These are phyloP conservation scores for Myripristis jacobus DNA, from an alignment of 2,797 vertebrate genomes.

Conservation along the genomic window DNA sequence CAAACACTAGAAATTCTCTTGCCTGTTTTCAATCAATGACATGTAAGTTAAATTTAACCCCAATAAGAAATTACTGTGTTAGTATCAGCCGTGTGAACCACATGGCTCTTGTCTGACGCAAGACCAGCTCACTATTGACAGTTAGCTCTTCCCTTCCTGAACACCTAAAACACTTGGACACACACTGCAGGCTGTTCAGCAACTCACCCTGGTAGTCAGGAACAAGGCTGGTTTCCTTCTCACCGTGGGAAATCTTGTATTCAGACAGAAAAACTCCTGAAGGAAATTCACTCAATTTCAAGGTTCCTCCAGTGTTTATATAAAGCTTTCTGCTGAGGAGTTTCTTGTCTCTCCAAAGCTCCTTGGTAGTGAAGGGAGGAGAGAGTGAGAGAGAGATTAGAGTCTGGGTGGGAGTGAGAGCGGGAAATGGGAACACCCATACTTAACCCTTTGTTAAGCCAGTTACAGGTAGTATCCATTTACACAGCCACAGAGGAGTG, in stretches of 20 bases:
- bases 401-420: constrained; percentile 55
- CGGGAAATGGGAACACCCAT: constrained; percentile 75
- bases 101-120: constrained; percentile 83
- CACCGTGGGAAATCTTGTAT: constrained; percentile 10
- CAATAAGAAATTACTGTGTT: constrained; percentile 1
- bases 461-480: constrained; percentile 53
- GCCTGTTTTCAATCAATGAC: not conserved
- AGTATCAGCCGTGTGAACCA: constrained; percentile 37
- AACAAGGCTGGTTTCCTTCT: constrained; percentile 19
- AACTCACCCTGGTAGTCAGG: constrained; percentile 67
- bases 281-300: constrained; percentile 11
- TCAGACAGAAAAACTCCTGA: constrained; percentile 35
- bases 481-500: not conserved
- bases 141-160: constrained; percentile 57
- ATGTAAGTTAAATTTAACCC: not conserved
- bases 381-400: constrained; percentile 68
- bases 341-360: constrained; percentile 57
- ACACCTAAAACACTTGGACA: constrained; percentile 33
- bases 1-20: not conserved
- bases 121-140: constrained; percentile 77
- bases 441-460: constrained; percentile 79
- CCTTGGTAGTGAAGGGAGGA: constrained; percentile 65
- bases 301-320: constrained; percentile 50
- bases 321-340: constrained; percentile 54
- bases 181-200: constrained; percentile 18